Percentiles rank a stretch among this genome's conserved stretches.
Evolutionary conservation across 1,140 invertebrate species (phyloP).

Genomic region (Lerema accius): DNA sequence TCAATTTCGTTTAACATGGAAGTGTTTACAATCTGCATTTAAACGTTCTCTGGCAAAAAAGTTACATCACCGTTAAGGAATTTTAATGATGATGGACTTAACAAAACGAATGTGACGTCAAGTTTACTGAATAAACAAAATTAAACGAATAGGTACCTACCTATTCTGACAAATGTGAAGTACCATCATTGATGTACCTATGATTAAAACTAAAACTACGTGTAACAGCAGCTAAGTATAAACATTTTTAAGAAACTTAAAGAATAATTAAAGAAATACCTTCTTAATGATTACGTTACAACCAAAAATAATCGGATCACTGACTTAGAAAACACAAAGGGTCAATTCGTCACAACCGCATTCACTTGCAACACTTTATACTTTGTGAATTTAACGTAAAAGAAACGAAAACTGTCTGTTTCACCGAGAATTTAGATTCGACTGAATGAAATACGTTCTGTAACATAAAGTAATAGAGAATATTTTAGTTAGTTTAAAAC

Average conservation of each 20-base stretch:
- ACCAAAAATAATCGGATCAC: slow-evolving; percentile 13
- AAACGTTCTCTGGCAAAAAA: slow-evolving; percentile 6
- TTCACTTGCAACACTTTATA: slow-evolving; percentile 38
- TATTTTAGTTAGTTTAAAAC: slow-evolving; percentile 23
- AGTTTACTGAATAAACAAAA: neutral
- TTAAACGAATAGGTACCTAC: neutral
- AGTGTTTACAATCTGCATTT: slow-evolving; percentile 3
- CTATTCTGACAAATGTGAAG: too few relatives aligned
- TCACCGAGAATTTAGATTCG: slow-evolving; percentile 52
- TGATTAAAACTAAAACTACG: too few relatives aligned
- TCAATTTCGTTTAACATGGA: neutral
- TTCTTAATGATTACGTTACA: slow-evolving; percentile 5
- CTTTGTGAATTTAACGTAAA: slow-evolving; percentile 38
- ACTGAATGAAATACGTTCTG: slow-evolving; percentile 63
- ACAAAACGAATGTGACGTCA: neutral
- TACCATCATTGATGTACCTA: too few relatives aligned
- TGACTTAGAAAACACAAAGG: slow-evolving; percentile 29
- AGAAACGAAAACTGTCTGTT: slow-evolving; percentile 49
- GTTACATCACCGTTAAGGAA: slow-evolving; percentile 30
- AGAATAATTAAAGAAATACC: slow-evolving; percentile 10
- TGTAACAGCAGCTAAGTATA: too few relatives aligned
- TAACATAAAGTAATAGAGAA: slow-evolving; percentile 43
- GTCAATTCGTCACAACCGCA: slow-evolving; percentile 13
- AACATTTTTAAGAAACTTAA: too few relatives aligned
- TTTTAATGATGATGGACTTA: slow-evolving; percentile 25